These are phyloP conservation scores for Steatornis caripensis DNA, from an alignment of 2,113 vertebrate species.

Conservation along the genomic window DNA sequence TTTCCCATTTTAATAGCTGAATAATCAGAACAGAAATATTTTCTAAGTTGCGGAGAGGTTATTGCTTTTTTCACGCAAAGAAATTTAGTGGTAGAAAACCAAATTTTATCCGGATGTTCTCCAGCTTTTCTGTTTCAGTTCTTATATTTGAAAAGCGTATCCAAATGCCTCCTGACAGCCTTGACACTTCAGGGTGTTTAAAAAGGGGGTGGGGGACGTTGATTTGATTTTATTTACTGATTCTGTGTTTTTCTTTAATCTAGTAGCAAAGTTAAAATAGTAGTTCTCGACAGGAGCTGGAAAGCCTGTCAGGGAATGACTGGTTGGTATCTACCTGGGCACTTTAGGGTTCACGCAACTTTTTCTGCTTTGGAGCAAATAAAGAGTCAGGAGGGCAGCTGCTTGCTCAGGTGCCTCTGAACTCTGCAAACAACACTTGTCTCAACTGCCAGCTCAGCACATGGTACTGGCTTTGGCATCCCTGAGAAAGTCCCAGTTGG, in stretches of 20 bases:
- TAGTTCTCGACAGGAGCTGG: not conserved
- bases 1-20: slow-evolving; percentile 67
- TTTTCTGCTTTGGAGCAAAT: not conserved
- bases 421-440: not conserved
- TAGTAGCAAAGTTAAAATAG: not conserved
- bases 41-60: slow-evolving; percentile 44
- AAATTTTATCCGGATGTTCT: slow-evolving; percentile 1
- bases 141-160: not conserved
- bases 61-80: slow-evolving; percentile 60
- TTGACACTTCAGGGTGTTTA: not conserved
- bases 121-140: not conserved
- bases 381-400: not conserved
- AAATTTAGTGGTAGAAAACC: slow-evolving; percentile 46
- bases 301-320: not conserved
- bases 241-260: slow-evolving; percentile 26
- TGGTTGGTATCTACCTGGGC: not conserved
- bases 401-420: not conserved
- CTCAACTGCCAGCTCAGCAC: not conserved
- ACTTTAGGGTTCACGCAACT: not conserved
- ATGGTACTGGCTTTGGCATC: not conserved
- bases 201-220: not conserved
- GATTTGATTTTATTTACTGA: not conserved
- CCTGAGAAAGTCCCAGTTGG: not conserved
- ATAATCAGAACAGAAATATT: slow-evolving; percentile 63
- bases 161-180: slow-evolving; percentile 52